Evolutionary conservation across 2,113 vertebrate species (phyloP).

Genomic region (Phrynosoma platyrhinos): DNA sequence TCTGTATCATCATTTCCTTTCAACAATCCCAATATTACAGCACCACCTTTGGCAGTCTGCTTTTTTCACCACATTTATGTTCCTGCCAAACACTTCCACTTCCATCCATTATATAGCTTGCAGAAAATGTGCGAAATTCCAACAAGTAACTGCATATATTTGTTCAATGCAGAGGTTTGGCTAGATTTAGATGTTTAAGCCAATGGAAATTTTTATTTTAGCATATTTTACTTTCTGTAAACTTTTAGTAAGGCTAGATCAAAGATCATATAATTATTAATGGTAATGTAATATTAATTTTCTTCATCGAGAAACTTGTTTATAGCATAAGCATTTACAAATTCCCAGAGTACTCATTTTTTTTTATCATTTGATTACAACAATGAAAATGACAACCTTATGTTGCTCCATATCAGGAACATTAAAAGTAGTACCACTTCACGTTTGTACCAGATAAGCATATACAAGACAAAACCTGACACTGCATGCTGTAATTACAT

Average conservation of each 20-base stretch:
- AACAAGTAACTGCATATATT: background rate
- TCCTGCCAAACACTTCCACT: background rate
- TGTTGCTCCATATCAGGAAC: constrained; percentile 3
- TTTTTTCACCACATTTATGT: background rate
- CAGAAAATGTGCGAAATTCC: background rate
- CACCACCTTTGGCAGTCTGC: background rate
- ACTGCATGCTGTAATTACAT: constrained; percentile 46
- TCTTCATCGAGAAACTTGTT: background rate
- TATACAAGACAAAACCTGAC: constrained; percentile 14
- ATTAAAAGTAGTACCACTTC: constrained; percentile 46
- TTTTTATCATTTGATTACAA: background rate
- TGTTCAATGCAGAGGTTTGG: background rate
- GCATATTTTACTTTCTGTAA: background rate
- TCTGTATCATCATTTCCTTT: background rate
- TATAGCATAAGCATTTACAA: constrained; percentile 4
- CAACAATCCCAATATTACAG: background rate
- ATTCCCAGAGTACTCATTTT: background rate
- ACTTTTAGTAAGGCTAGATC: background rate
- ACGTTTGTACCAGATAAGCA: constrained; percentile 39
- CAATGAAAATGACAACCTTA: background rate
- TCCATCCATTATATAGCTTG: background rate
- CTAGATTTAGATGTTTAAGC: background rate
- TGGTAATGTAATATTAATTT: background rate
- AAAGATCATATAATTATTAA: background rate
- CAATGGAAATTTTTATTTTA: background rate